Percentiles rank a stretch among this genome's conserved stretches.
Evolutionary conservation across 1,140 invertebrate species (phyloP).

Genomic region (Wiebesia pumilae): DNA sequence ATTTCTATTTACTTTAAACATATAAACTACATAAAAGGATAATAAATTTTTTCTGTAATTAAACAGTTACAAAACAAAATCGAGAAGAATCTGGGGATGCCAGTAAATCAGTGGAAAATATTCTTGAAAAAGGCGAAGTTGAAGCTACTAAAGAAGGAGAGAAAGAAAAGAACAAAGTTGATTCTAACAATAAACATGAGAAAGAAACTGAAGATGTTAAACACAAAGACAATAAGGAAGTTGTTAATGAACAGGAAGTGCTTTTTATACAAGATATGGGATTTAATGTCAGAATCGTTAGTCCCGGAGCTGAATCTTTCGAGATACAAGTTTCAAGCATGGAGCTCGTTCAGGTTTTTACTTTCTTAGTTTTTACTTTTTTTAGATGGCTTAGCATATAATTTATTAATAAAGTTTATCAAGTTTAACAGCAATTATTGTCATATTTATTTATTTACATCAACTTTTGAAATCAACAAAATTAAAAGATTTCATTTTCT

Average conservation of each 20-base stretch:
- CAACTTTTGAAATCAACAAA: no score
- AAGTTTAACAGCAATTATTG: no score
- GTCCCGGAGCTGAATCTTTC: conserved; percentile 91
- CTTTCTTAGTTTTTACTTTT: neutral
- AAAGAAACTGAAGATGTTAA: conserved; percentile 55
- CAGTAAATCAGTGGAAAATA: conserved; percentile 64
- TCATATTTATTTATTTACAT: no score
- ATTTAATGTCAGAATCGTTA: conserved; percentile 93
- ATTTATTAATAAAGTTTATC: no score
- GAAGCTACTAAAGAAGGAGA: conserved; percentile 75
- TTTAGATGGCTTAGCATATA: no score
- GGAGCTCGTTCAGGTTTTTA: conserved; percentile 92
- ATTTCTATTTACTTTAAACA: neutral
- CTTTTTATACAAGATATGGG: conserved; percentile 95
- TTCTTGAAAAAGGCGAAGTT: conserved; percentile 76
- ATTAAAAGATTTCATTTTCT: no score
- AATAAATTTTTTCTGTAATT: conserved; percentile 44
- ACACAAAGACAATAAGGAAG: conserved; percentile 69
- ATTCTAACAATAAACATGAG: conserved; percentile 67
- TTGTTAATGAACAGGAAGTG: conserved; percentile 81
- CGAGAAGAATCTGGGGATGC: conserved; percentile 60
- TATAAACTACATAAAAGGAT: neutral
- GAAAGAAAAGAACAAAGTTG: conserved; percentile 66
- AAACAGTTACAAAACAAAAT: conserved; percentile 64
- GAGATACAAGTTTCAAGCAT: conserved; percentile 97